A percentile compares a stretch with the other conserved stretches of the same genome.
phyloP scores from a whole-genome alignment of 2,888 invertebrate genomes.

The Strigamia maritima region DNA sequence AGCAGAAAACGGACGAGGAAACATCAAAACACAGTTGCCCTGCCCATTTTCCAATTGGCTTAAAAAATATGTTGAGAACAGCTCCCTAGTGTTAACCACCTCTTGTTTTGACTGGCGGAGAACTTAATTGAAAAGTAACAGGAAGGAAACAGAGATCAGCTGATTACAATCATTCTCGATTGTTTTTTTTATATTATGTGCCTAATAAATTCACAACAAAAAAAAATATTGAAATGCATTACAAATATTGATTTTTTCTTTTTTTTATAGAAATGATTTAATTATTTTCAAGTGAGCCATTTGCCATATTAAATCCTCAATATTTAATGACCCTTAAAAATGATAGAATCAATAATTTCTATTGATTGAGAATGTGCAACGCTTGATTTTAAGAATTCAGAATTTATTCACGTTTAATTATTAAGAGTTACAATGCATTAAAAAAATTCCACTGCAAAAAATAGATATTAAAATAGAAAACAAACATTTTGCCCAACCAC shows the following conservation, averaged over 20 bases:
- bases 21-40: slow-evolving; percentile 17
- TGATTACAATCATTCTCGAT: neutral
- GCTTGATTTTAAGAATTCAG: neutral
- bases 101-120: slow-evolving; percentile 16
- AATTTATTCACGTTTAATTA: neutral
- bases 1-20: slow-evolving; percentile 9
- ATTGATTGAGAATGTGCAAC: neutral
- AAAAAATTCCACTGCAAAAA: neutral
- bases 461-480: neutral
- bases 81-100: slow-evolving; percentile 1
- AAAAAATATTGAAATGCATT: too few species aligned
- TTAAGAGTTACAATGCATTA: neutral
- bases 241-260: too few species aligned
- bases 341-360: neutral
- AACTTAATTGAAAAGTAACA: slow-evolving; percentile 24
- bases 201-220: too few species aligned
- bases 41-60: slow-evolving; percentile 9
- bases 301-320: neutral
- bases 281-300: neutral
- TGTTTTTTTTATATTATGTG: neutral
- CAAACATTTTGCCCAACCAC: neutral
- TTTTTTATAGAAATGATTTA: neutral
- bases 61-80: neutral
- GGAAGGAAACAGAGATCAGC: neutral
- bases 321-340: slow-evolving; percentile 9